These are phyloP conservation scores for Phymanthus crucifer DNA, from an alignment of 92 coral and sea anemone genomes.

Conservation along the genomic window DNA sequence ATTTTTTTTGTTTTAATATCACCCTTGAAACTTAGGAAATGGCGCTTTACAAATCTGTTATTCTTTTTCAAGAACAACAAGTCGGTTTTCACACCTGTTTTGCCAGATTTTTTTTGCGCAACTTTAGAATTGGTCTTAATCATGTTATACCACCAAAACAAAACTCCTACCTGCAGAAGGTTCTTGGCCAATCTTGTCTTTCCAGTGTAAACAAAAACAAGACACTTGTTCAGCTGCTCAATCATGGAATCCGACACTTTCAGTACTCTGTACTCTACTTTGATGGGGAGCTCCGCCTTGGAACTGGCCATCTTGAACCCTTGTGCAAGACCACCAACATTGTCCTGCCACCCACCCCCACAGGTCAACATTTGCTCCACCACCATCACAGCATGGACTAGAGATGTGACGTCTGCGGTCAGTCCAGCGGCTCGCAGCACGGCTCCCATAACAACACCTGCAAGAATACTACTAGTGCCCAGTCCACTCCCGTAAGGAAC, in stretches of 20 bases:
- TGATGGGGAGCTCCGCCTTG: conserved; percentile 72
- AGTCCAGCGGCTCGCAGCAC: conserved; percentile 84
- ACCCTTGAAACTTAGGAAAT: too few species aligned
- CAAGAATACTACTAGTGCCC: conserved; percentile 95
- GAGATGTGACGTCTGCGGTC: conserved; percentile 69
- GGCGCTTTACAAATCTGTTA: too few species aligned
- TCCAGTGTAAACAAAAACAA: conserved; percentile 87
- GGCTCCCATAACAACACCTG: conserved; percentile 91
- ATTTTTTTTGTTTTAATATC: too few species aligned
- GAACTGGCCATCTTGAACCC: conserved; percentile 92
- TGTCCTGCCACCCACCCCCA: conserved; percentile 99
- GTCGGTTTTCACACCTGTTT: too few species aligned
- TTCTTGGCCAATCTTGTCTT: conserved; percentile 93
- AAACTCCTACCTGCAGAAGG: conserved; percentile 74
- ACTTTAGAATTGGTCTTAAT: too few species aligned
- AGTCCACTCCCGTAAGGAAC: conserved; percentile 94
- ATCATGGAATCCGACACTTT: conserved; percentile 55
- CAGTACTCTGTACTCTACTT: conserved; percentile 68
- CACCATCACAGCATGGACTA: conserved; percentile 86
- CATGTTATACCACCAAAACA: too few species aligned
- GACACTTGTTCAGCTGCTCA: conserved; percentile 57
- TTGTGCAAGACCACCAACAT: conserved; percentile 93
- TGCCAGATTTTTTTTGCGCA: too few species aligned
- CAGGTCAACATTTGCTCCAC: conserved; percentile 99
- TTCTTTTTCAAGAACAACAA: too few species aligned